Conservation (phyloP, 2,888 invertebrate genomes). For the Galeopsomyia nigrocyanea region DNA sequence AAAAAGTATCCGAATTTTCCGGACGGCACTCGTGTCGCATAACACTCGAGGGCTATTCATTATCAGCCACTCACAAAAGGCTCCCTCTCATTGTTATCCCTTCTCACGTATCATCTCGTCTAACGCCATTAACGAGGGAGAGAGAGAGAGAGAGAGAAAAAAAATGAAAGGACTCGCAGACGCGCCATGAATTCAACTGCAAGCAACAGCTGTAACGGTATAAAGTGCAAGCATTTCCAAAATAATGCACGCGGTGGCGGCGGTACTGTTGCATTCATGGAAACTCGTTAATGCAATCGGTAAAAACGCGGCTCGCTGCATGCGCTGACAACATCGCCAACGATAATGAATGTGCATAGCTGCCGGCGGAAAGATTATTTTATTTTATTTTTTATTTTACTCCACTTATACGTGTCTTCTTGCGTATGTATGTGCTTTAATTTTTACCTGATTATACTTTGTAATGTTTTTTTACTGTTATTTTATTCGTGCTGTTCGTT, state of each 20-base stretch:
- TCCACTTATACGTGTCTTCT: no score
- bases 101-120: conserved; percentile 38
- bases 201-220: conserved; percentile 16
- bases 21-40: conserved; percentile 2
- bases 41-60: conserved; percentile 6
- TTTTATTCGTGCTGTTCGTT: no score
- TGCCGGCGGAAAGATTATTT: no score
- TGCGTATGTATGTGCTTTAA: no score
- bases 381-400: no score
- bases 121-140: conserved; percentile 29
- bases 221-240: conserved; percentile 39
- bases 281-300: conserved; percentile 25
- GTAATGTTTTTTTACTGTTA: no score
- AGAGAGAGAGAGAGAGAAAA: conserved; percentile 1
- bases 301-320: neutral
- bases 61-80: conserved; percentile 20
- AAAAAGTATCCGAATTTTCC: conserved; percentile 14
- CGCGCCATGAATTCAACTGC: conserved; percentile 24
- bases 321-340: neutral
- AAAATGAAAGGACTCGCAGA: conserved; percentile 15
- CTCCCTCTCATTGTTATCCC: conserved; percentile 27
- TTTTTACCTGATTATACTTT: no score
- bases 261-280: conserved; percentile 28
- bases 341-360: neutral
- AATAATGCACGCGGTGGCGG: conserved; percentile 15